A percentile compares a stretch with the other conserved stretches of the same genome.
Conservation (phyloP, 2,888 invertebrate species). For the Eucera pruinosa region DNA sequence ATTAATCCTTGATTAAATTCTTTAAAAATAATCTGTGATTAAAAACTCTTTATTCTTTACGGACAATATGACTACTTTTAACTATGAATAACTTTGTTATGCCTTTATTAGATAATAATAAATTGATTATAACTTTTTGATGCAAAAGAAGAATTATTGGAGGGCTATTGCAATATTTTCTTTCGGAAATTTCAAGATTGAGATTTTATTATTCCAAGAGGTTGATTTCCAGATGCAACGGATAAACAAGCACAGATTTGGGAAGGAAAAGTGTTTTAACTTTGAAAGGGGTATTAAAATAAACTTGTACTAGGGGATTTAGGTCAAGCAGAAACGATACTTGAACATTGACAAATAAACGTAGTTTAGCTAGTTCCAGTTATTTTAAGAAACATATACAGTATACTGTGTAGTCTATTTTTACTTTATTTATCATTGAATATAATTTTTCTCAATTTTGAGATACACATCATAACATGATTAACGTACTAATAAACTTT, state of each 20-base stretch:
- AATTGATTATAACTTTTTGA: too few relatives aligned
- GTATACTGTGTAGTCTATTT: neutral
- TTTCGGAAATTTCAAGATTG: neutral
- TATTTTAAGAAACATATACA: slow-evolving; percentile 3
- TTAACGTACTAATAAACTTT: too few relatives aligned
- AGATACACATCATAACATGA: too few relatives aligned
- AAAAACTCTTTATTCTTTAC: too few relatives aligned
- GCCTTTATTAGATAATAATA: too few relatives aligned
- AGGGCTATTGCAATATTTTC: neutral
- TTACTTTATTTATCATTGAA: neutral
- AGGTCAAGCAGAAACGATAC: slow-evolving; percentile 14
- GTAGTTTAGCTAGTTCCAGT: neutral
- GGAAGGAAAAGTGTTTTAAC: neutral
- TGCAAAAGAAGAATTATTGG: too few relatives aligned
- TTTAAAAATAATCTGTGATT: too few relatives aligned
- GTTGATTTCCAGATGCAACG: neutral
- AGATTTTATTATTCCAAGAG: neutral
- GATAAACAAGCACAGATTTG: neutral
- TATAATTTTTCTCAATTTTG: too few relatives aligned
- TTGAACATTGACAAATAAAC: slow-evolving; percentile 28
- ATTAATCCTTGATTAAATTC: too few relatives aligned
- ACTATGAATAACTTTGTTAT: too few relatives aligned
- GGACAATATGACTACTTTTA: too few relatives aligned
- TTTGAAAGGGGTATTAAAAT: slow-evolving; percentile 1
- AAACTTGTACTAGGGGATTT: neutral